phyloP scores from a whole-genome alignment of 2,888 invertebrate species.

The Eumerus sabulonum region DNA sequence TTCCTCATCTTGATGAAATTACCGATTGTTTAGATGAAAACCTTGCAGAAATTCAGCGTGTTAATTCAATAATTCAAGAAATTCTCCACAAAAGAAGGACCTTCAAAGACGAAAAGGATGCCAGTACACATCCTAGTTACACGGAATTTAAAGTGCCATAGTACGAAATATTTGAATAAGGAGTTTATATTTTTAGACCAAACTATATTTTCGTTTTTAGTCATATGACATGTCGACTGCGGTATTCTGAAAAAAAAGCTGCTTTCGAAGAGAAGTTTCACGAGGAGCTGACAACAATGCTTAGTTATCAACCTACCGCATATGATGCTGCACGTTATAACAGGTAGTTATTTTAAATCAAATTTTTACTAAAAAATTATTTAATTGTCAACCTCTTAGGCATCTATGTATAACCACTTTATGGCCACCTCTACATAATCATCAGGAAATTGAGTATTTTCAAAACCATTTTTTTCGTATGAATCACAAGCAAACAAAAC shows the following conservation, averaged over 20 bases:
- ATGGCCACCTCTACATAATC: constrained; percentile 73
- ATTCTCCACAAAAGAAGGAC: constrained; percentile 2
- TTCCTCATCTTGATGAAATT: too few relatives aligned
- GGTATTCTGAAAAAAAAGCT: constrained; percentile 56
- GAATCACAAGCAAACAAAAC: constrained; percentile 59
- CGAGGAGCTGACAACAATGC: constrained; percentile 66
- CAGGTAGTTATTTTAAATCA: constrained; percentile 58
- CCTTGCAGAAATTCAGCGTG: not conserved
- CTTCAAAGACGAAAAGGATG: constrained; percentile 55
- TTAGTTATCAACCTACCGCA: constrained; percentile 65
- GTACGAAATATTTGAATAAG: constrained; percentile 46
- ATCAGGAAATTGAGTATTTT: constrained; percentile 65
- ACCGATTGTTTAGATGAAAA: too few relatives aligned
- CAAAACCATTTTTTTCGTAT: constrained; percentile 68
- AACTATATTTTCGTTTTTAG: not conserved
- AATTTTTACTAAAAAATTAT: not conserved
- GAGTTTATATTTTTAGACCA: not conserved
- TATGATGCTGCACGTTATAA: constrained; percentile 71
- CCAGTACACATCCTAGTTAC: constrained; percentile 69
- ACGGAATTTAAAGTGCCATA: constrained; percentile 70
- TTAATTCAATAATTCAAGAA: constrained; percentile 37
- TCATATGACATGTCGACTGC: constrained; percentile 69
- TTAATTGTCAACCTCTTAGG: constrained; percentile 44
- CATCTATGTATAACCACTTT: constrained; percentile 70
- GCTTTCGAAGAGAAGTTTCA: constrained; percentile 70